These are phyloP conservation scores for Rugalucina vietnamica DNA, from an alignment of 2,888 invertebrate genomes.

Conservation along the genomic window DNA sequence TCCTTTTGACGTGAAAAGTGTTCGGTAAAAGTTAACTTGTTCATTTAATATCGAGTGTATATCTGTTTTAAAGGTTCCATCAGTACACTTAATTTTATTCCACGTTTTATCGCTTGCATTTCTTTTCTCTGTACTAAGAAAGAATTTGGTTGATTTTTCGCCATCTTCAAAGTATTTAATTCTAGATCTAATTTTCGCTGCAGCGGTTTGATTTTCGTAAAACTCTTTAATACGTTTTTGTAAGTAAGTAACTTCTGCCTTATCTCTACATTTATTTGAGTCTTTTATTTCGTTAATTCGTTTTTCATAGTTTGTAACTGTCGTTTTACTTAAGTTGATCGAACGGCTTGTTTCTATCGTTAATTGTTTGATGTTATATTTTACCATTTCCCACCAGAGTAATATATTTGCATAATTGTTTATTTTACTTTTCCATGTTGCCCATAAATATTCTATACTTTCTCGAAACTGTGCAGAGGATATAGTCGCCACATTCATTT, in stretches of 20 bases:
- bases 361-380: too few relatives aligned
- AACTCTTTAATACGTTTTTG: not conserved
- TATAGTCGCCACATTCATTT: too few relatives aligned
- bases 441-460: too few relatives aligned
- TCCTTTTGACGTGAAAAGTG: not conserved
- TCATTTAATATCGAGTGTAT: not conserved
- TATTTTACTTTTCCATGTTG: too few relatives aligned
- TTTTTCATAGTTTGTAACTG: too few relatives aligned
- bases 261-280: not conserved
- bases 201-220: not conserved
- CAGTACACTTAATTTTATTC: not conserved
- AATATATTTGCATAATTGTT: too few relatives aligned
- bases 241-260: not conserved
- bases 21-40: not conserved
- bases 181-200: constrained; percentile 1
- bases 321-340: too few relatives aligned
- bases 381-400: too few relatives aligned
- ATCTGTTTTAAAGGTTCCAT: not conserved
- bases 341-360: too few relatives aligned
- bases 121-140: not conserved
- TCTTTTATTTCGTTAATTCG: not conserved
- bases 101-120: not conserved
- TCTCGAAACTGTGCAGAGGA: too few relatives aligned
- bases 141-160: not conserved
- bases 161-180: not conserved